Evolutionary conservation across 2,888 invertebrate genomes (phyloP), one percentile per base, ranked within the genome.

Genomic region (Allygus modestus): DNA sequence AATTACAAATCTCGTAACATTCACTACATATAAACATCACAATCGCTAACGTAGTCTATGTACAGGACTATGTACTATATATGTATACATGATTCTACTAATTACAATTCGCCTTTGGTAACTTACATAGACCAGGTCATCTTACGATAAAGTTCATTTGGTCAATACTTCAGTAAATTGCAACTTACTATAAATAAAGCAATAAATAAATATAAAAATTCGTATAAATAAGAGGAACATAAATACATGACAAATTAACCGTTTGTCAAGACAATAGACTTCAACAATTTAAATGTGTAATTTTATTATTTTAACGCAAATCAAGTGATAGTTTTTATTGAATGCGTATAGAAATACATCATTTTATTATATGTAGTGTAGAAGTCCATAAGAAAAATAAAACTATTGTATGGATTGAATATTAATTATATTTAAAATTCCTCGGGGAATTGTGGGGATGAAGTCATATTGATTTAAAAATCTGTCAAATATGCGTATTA

Each of bases 1-100:
- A 77, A 77, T 77, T 77, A 77, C 75, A 77, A 43, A 46, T 77
- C 31, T 28, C 26, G 1, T 65, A 65, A 65, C 65, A 28, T 37
- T 33, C 73, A 46, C 75, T 77, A 77, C 43, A 46, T 71, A 71
- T 41, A 77, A 46, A 77, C 75, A 77, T 77, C 46, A 77, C 75
- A 46, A 41, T 41, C 46, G 28, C 46, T 46, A 77, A 28, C 28
- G 46, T 73, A 69, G n/a, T 77, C 26, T 77, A 73, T 73, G 23
- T 73, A 73, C 37, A 73, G 20, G 41, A 41, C n/a, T 69, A 73
- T 41, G 20, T 73, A 77, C 75, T 46, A 73, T 41, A 71, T 33
- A 73, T 41, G 23, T 77, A 46, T 46, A 41, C 43, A 73, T 20
- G 2, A 33, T 33, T 31, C 11, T 33, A 41, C 43, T 28, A 46